These are phyloP conservation scores for Lutjanus argentimaculatus DNA, from an alignment of 2,797 vertebrate genomes.

Conservation along the genomic window DNA sequence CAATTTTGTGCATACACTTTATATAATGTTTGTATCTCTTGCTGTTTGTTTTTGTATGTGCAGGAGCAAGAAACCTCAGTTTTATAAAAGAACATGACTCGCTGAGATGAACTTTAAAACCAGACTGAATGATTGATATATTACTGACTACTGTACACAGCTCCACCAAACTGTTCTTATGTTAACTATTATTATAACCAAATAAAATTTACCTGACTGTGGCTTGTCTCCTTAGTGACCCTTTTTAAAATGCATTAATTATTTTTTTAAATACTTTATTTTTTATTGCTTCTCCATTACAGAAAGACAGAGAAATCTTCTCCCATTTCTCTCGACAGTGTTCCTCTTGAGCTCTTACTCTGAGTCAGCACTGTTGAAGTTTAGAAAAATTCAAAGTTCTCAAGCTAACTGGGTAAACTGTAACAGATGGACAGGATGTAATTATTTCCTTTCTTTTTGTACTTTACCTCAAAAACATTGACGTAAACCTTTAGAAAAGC, in stretches of 20 bases:
- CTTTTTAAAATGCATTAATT: not conserved
- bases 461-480: too few relatives aligned
- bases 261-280: too few relatives aligned
- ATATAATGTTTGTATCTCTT: conserved; percentile 69
- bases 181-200: conserved; percentile 69
- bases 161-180: conserved; percentile 75
- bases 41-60: conserved; percentile 69
- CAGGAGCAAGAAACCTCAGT: conserved; percentile 58
- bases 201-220: conserved; percentile 84
- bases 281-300: too few relatives aligned
- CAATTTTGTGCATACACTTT: conserved; percentile 52
- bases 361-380: too few relatives aligned
- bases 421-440: too few relatives aligned
- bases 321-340: too few relatives aligned
- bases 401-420: too few relatives aligned
- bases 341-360: too few relatives aligned
- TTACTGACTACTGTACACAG: conserved; percentile 86
- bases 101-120: conserved; percentile 62
- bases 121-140: conserved; percentile 69
- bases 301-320: too few relatives aligned
- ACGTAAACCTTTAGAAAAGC: too few relatives aligned
- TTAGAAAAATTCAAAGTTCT: too few relatives aligned
- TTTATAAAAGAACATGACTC: conserved; percentile 67
- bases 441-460: too few relatives aligned
- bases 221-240: conserved; percentile 27